phyloP scores from a whole-genome alignment of 2,113 vertebrate genomes.

The Sardina pilchardus region DNA sequence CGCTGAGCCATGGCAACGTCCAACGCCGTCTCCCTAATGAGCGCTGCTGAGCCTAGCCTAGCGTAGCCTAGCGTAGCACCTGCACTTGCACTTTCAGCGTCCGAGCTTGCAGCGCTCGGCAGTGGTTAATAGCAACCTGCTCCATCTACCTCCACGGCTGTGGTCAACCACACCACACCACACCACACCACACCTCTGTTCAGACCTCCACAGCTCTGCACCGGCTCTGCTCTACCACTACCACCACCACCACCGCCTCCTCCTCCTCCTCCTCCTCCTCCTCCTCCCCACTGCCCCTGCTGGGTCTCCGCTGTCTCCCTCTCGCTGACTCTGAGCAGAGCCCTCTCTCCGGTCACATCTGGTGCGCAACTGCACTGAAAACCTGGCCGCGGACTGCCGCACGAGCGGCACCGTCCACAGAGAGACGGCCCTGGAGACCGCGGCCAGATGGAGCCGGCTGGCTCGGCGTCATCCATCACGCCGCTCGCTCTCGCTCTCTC shows the following conservation, averaged over 20 bases:
- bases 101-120: background rate
- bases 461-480: background rate
- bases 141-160: background rate
- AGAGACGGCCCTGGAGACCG: background rate
- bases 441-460: background rate
- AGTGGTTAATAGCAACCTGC: background rate
- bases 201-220: background rate
- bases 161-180: background rate
- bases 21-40: background rate
- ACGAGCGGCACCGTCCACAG: background rate
- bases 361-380: background rate
- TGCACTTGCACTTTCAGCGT: background rate
- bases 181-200: background rate
- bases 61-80: background rate
- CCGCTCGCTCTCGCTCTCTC: no score
- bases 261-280: background rate
- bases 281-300: background rate
- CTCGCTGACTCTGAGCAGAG: background rate
- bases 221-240: background rate
- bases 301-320: background rate
- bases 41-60: background rate
- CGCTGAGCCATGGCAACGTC: conserved; percentile 36
- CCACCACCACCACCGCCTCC: background rate
- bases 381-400: background rate
- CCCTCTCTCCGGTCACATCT: background rate